Evolutionary conservation across 2,888 invertebrate species (phyloP), one percentile per base, ranked within the genome.

Genomic region (Neocrepidodera transversa): DNA sequence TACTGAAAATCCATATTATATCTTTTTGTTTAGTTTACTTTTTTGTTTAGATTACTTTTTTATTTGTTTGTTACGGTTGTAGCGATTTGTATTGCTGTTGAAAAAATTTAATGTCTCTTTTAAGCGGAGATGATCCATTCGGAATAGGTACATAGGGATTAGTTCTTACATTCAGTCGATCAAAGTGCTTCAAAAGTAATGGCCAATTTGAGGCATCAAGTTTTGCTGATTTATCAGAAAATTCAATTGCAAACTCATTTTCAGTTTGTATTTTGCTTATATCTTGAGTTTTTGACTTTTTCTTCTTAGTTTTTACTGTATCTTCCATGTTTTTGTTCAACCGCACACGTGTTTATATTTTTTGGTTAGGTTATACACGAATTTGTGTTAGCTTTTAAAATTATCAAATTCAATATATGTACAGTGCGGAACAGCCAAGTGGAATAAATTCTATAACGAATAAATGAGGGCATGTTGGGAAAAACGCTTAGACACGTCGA

Each of bases 131-230:
- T 51, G 94, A 87, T 1, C 99, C 99, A 77, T 87, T 87, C 0
- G 96, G 90, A 51, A 98, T 82, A 0, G 99, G 99, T 28, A 98
- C 98, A 82, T 95, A 99, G 77, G 97, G 98, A 77, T 92, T 93
- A 40, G 97, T 95, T 53, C 96, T 88, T 35, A 97, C 91, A 78
- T 95, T 94, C 70, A 99, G 83, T 65, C 91, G 90, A 79, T 98
- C 95, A 79, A 97, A 97, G 80, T 97, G 93, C 90, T 98, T 98
- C 67, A 98, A 82, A 60, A 99, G 81, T 45, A 98, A 81, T 0
- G 98, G 98, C 98, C 98, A 98, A 75, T 96, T 87, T 0, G 93
- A 91, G 23, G 94, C 90, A 68, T 96, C 93, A 35, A 97, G 81
- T 75, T 90, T 90, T 0, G 86, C 81, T 1, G 85, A 80, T 70